Evolutionary conservation across 2,797 vertebrate species (phyloP).

Genomic region (Danio kyathit): DNA sequence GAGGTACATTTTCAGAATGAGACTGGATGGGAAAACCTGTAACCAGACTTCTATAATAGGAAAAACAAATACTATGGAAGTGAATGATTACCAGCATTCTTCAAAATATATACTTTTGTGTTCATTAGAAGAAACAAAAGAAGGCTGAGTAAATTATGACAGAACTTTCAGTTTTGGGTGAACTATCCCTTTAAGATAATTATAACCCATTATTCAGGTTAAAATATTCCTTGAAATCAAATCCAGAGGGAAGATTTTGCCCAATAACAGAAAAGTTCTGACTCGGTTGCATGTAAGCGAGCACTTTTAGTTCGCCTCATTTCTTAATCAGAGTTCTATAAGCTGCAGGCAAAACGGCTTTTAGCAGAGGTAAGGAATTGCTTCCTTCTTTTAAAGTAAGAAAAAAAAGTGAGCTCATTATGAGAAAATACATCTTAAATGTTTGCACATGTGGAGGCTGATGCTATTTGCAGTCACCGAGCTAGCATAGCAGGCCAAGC

Average conservation of each 20-base stretch:
- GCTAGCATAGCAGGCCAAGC: slow-evolving; percentile 55
- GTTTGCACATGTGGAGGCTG: slow-evolving; percentile 70
- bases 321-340: slow-evolving; percentile 25
- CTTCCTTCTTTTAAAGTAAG: slow-evolving; percentile 53
- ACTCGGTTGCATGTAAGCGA: background rate
- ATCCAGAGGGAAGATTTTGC: too few relatives aligned
- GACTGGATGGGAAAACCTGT: too few relatives aligned
- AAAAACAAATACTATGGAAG: too few relatives aligned
- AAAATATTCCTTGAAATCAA: too few relatives aligned
- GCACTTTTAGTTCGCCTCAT: background rate
- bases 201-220: too few relatives aligned
- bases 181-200: background rate
- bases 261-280: too few relatives aligned
- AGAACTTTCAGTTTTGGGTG: background rate
- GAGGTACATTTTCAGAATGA: too few relatives aligned
- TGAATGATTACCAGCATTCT: too few relatives aligned
- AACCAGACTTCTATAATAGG: too few relatives aligned
- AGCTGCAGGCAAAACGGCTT: slow-evolving; percentile 21
- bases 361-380: slow-evolving; percentile 53
- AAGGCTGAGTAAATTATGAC: background rate
- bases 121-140: too few relatives aligned
- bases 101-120: too few relatives aligned
- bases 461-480: slow-evolving; percentile 68
- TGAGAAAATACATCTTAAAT: slow-evolving; percentile 66
- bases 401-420: slow-evolving; percentile 64